phyloP scores from a whole-genome alignment of 2,888 invertebrate genomes.

The Synanthedon vespiformis region DNA sequence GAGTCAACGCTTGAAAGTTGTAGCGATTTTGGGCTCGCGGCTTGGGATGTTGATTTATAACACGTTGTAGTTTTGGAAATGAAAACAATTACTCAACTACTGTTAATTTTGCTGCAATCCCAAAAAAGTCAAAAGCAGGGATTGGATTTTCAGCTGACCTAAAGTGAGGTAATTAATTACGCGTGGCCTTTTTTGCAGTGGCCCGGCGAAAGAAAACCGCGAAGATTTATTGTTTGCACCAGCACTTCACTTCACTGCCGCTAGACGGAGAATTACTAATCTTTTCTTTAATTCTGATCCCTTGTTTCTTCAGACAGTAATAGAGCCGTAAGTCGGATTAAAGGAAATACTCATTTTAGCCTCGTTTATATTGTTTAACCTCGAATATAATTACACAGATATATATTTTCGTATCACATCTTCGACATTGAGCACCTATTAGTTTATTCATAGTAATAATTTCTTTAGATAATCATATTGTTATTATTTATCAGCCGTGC shows the following conservation, averaged over 20 bases:
- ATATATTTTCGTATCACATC: not conserved
- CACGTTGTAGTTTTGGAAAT: not conserved
- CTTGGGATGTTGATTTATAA: not conserved
- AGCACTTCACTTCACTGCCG: slow-evolving; percentile 33
- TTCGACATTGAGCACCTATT: too few relatives aligned
- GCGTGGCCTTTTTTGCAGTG: slow-evolving; percentile 55
- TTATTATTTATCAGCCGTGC: too few relatives aligned
- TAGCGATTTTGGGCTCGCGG: too few relatives aligned
- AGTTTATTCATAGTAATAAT: too few relatives aligned
- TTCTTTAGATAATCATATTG: too few relatives aligned
- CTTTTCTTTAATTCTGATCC: slow-evolving; percentile 61
- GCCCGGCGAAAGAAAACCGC: slow-evolving; percentile 41
- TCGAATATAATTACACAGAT: not conserved
- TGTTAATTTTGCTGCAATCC: slow-evolving; percentile 31
- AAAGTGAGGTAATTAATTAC: slow-evolving; percentile 58
- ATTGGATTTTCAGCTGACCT: slow-evolving; percentile 52
- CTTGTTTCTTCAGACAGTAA: slow-evolving; percentile 47
- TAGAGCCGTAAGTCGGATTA: slow-evolving; percentile 49
- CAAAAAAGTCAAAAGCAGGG: slow-evolving; percentile 58
- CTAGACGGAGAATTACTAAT: slow-evolving; percentile 48
- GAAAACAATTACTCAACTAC: slow-evolving; percentile 36
- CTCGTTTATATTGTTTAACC: slow-evolving; percentile 30
- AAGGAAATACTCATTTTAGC: slow-evolving; percentile 38
- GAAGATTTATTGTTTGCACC: slow-evolving; percentile 58
- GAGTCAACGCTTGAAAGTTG: too few relatives aligned